phyloP scores from a whole-genome alignment of 2,888 invertebrate species.

The Platycheirus rosarum region DNA sequence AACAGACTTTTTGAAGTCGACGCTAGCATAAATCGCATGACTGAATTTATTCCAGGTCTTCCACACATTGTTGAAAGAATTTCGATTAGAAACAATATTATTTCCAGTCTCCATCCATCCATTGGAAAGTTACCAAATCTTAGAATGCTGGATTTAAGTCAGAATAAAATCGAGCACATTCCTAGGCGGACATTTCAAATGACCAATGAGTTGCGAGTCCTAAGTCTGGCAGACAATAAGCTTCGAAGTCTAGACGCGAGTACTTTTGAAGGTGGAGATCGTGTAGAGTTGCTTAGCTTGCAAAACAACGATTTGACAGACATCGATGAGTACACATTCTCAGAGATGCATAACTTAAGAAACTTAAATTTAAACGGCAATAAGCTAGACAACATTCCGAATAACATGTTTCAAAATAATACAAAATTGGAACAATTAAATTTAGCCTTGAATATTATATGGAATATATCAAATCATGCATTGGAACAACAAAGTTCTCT shows the following conservation, averaged over 20 bases:
- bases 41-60: constrained; percentile 90
- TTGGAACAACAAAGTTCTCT: constrained; percentile 87
- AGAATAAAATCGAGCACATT: constrained; percentile 89
- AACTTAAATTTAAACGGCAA: constrained; percentile 91
- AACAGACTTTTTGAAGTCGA: constrained; percentile 91
- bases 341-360: constrained; percentile 86
- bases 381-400: constrained; percentile 87
- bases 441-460: constrained; percentile 89
- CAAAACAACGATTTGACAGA: constrained; percentile 88
- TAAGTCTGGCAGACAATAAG: constrained; percentile 89
- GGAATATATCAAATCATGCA: constrained; percentile 86
- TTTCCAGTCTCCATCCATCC: constrained; percentile 86
- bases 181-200: constrained; percentile 86
- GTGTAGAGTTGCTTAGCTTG: constrained; percentile 89
- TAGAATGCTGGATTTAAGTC: constrained; percentile 89
- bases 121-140: constrained; percentile 88
- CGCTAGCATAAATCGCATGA: constrained; percentile 87
- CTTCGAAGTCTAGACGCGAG: constrained; percentile 87
- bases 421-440: constrained; percentile 87
- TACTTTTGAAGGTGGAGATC: constrained; percentile 87
- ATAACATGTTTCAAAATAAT: constrained; percentile 87
- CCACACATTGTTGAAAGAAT: constrained; percentile 90
- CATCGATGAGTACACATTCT: constrained; percentile 87
- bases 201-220: constrained; percentile 86
- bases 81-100: constrained; percentile 88